phyloP scores from a whole-genome alignment of 1,140 invertebrate species.

The Drosophila saltans region DNA sequence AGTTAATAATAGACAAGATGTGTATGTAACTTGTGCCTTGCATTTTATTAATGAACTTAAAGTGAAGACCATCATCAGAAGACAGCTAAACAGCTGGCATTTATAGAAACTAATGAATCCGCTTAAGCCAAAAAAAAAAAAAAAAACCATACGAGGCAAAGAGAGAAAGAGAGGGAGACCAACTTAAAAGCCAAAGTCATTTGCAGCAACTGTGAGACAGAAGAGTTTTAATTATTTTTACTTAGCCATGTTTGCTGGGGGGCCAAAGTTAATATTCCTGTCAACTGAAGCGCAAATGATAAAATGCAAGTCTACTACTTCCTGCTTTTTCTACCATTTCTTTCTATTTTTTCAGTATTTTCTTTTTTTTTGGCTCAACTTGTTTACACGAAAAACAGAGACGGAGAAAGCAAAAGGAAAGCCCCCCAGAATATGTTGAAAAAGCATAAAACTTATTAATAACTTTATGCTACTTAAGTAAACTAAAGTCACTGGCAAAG shows the following conservation, averaged over 20 bases:
- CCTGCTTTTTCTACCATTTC: background rate
- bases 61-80: conserved; percentile 5
- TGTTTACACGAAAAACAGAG: conserved; percentile 56
- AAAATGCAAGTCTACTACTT: conserved; percentile 61
- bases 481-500: conserved; percentile 53
- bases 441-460: conserved; percentile 75
- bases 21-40: conserved; percentile 22
- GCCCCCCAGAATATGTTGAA: conserved; percentile 32
- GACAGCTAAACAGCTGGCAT: conserved; percentile 52
- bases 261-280: conserved; percentile 68
- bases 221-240: conserved; percentile 78
- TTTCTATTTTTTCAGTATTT: background rate
- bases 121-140: conserved; percentile 48
- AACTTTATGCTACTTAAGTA: conserved; percentile 73
- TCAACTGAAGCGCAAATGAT: conserved; percentile 72
- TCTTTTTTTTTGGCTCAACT: conserved; percentile 2
- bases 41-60: conserved; percentile 61
- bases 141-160: conserved; percentile 17
- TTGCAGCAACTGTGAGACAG: conserved; percentile 39
- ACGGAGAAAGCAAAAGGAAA: background rate
- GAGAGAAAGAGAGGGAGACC: background rate
- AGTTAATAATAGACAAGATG: conserved; percentile 19
- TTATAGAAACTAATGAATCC: conserved; percentile 76
- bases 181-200: conserved; percentile 36
- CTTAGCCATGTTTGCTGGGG: conserved; percentile 61